Evolutionary conservation across 2,888 invertebrate species (phyloP).

Genomic region (Fragum whitleyi): DNA sequence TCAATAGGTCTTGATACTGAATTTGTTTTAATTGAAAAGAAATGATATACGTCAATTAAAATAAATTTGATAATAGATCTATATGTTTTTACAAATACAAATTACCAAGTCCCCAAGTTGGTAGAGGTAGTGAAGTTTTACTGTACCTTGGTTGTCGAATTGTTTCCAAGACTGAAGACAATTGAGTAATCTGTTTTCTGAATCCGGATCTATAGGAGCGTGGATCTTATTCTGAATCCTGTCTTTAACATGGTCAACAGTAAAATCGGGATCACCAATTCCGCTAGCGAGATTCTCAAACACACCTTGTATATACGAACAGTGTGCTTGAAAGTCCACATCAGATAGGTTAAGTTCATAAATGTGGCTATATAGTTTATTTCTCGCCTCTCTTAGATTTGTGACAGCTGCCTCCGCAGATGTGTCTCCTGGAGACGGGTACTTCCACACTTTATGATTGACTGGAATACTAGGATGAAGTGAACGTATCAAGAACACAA

Average conservation of each 20-base stretch:
- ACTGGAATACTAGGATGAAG: not conserved
- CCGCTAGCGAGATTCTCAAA: not conserved
- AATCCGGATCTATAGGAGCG: slow-evolving; percentile 9
- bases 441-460: slow-evolving; percentile 8
- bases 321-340: not conserved
- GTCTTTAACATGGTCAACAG: not conserved
- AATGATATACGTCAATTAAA: no score
- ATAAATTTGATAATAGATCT: no score
- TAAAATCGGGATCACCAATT: not conserved
- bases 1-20: no score
- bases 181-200: slow-evolving; percentile 5
- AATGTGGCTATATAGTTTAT: slow-evolving; percentile 5
- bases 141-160: slow-evolving; percentile 7
- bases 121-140: no score
- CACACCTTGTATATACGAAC: not conserved
- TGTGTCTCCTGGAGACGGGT: not conserved
- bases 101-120: no score
- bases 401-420: slow-evolving; percentile 15
- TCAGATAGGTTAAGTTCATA: slow-evolving; percentile 9
- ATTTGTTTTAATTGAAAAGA: no score
- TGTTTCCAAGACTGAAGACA: not conserved
- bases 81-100: no score
- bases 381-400: not conserved
- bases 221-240: not conserved
- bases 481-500: slow-evolving; percentile 7